phyloP scores from a whole-genome alignment of 2,888 invertebrate genomes.

The Cataglyphis cursor region DNA sequence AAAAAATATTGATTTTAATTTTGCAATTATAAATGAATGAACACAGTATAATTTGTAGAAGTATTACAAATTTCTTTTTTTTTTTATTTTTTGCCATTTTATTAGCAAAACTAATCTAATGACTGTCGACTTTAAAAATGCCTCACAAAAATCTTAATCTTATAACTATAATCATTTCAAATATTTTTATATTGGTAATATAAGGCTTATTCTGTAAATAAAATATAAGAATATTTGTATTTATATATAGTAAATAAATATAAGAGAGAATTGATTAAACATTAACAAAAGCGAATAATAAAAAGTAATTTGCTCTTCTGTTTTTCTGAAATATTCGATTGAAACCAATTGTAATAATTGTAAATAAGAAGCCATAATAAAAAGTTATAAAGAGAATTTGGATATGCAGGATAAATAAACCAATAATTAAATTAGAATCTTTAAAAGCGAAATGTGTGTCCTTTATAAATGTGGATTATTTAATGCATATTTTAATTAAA shows the following conservation, averaged over 20 bases:
- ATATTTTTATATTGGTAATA: background rate
- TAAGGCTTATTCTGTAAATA: background rate
- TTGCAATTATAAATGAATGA: background rate
- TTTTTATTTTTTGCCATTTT: background rate
- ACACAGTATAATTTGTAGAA: background rate
- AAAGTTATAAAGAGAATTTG: background rate
- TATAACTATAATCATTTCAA: background rate
- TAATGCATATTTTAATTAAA: background rate
- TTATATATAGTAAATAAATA: background rate
- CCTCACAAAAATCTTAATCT: background rate
- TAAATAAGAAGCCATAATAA: background rate
- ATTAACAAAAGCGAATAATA: conserved; percentile 1
- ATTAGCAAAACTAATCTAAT: background rate
- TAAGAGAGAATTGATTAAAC: conserved; percentile 10
- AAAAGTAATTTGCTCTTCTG: background rate
- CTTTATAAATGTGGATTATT: background rate
- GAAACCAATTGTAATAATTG: background rate
- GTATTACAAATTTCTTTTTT: background rate
- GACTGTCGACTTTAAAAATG: background rate
- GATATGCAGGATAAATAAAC: background rate
- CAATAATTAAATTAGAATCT: background rate
- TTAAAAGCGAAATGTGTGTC: background rate
- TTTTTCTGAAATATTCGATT: background rate
- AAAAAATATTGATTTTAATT: background rate
- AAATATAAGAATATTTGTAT: conserved; percentile 13